Evolutionary conservation across 2,888 invertebrate species (phyloP), one percentile per base, ranked within the genome.

Genomic region (Monochamus alternatus): DNA sequence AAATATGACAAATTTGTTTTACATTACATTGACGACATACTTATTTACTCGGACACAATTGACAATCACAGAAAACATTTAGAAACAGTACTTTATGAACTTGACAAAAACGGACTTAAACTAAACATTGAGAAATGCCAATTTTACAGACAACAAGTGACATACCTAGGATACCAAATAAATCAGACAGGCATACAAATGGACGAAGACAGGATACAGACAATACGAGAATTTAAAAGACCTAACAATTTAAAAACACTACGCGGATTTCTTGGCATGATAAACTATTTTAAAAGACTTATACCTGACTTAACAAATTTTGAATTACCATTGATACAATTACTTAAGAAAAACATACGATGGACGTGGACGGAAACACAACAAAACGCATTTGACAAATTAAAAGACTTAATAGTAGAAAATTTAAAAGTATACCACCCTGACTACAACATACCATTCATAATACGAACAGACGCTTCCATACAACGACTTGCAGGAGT

Each of bases 181-280:
- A 59, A 65, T n/a, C 32, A 32, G 9, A 55, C 5, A 12, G 65
- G 70, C 2, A 44, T 75, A 47, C 31, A 58, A 70, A 70, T 71
- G 51, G 66, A 75, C 55, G 55, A 44, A 66, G 66, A 71, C 0
- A n/a, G 67, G 32, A 22, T 71, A 71, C 14, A 65, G 59, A 44
- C 51, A n/a, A 75, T 75, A 31, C 12, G 55, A 71, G 38, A 71
- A 10, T 75, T 64, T 71, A 30, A 22, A 12, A 67, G 43, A 75
- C 70, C 71, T 12, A 22, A 38, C 5, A 71, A 65, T 65, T 59
- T 74, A 44, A 74, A 70, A 12, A 62, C 58, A 32, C 14, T 73
- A 22, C 51, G 73, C 47, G 73, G 68, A 64, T 75, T 75, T 68
- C 63, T 75, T 1, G 72, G 75, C 55, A 73, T 72, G 5, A 22